phyloP scores from a whole-genome alignment of 2,113 vertebrate species.

The Pavo muticus region DNA sequence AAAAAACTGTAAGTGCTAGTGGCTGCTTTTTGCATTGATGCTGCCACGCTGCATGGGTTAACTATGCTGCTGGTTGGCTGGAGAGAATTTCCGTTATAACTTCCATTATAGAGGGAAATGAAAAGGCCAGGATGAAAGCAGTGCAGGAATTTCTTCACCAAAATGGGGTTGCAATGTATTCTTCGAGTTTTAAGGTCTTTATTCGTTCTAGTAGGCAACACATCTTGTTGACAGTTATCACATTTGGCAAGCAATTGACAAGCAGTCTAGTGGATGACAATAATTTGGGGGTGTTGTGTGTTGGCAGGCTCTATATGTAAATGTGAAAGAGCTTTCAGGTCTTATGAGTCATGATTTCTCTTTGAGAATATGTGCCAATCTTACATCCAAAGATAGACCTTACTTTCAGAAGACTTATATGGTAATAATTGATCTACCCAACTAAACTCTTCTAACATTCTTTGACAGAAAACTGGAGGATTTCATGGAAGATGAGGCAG shows the following conservation, averaged over 20 bases:
- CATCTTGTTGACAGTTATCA: neutral
- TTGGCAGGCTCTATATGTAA: neutral
- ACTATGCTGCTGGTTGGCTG: neutral
- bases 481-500: slow-evolving; percentile 95
- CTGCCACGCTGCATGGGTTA: neutral
- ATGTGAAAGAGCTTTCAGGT: neutral
- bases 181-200: neutral
- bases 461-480: slow-evolving; percentile 83
- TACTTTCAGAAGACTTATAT: neutral
- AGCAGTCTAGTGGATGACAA: neutral
- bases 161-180: neutral
- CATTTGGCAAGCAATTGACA: neutral
- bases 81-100: neutral
- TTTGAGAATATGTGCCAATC: neutral
- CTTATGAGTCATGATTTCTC: neutral
- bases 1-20: slow-evolving; percentile 85
- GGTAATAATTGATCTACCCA: neutral
- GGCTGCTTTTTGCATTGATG: neutral
- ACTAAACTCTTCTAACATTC: neutral
- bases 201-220: neutral
- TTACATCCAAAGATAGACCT: neutral
- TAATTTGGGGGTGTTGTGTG: neutral
- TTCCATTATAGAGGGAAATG: neutral
- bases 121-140: neutral
- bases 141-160: accelerated